These are phyloP conservation scores for Aphelenchoides avenae DNA, from an alignment of 1,140 invertebrate genomes.

Conservation along the genomic window DNA sequence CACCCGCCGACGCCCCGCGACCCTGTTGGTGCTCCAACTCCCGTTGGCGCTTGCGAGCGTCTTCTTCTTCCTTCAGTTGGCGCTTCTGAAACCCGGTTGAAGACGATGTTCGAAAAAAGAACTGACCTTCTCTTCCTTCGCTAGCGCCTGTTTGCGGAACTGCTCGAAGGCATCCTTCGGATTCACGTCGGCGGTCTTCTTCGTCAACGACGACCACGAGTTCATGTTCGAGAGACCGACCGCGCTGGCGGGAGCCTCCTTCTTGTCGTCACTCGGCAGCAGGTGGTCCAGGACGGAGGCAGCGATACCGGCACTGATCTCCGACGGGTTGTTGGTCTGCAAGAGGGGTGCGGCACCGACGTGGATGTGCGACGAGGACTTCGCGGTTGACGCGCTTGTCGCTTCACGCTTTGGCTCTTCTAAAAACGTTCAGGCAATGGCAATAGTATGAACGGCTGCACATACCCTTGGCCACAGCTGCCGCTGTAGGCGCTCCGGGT, in stretches of 20 bases:
- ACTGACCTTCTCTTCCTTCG: conserved; percentile 39
- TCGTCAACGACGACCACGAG: conserved; percentile 21
- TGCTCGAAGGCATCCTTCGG: conserved; percentile 24
- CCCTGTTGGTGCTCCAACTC: conserved; percentile 14
- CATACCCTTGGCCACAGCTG: neutral
- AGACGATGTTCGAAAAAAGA: neutral
- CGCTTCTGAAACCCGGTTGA: conserved; percentile 8
- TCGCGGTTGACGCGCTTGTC: neutral
- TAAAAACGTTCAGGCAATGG: neutral
- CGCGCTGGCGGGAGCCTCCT: conserved; percentile 5
- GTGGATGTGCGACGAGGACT: conserved; percentile 24
- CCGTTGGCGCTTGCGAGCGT: conserved; percentile 17
- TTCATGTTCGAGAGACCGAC: conserved; percentile 25
- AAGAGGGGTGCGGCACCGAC: conserved; percentile 32
- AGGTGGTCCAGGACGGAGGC: conserved; percentile 43
- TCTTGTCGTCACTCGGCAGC: conserved; percentile 15
- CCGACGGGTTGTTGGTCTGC: conserved; percentile 24
- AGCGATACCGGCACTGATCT: conserved; percentile 26
- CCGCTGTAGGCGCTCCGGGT: neutral
- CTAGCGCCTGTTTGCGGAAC: conserved; percentile 30
- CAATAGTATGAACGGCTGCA: neutral
- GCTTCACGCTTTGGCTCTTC: neutral
- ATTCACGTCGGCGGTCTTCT: conserved; percentile 11
- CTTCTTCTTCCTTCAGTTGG: conserved; percentile 30
- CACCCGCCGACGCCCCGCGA: too few species aligned